Evolutionary conservation across 1,140 invertebrate species (phyloP), one percentile per base, ranked within the genome.

Genomic region (Sitophilus oryzae): DNA sequence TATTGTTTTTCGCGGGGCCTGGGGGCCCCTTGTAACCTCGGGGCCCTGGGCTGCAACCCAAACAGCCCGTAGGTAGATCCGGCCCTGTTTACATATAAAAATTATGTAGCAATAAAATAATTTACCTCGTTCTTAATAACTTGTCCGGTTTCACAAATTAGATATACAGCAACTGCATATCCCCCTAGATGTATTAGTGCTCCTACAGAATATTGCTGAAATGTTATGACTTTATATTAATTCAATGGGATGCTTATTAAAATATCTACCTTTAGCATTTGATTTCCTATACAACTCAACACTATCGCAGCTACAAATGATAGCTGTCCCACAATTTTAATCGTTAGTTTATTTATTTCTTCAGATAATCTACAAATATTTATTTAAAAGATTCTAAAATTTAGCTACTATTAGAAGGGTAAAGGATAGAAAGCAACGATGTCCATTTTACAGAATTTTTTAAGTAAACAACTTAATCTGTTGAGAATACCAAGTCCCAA

Each of bases 141-240:
- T 45, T 52, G 50, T 3, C 50, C 50, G n/a, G 38, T 36, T 37
- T 43, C 35, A 16, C 50, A 52, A 25, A 52, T 35, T 4, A 52
- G 21, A 36, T 30, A 43, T 4, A 52, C 50, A 20, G 50, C 40
- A 16, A 44, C 41, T 3, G 18, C 15, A 35, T 52, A 52, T 1
- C 50, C 50, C 25, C 30, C 25, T 9, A 52, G 34, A 44, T 52
- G 40, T 21, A 52, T 30, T 16, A 44, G 21, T 0, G 50, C 38
- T 10, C 41, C 38, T 4, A 52, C 21, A 10, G 50, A 52, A 21
- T 42, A 52, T 44, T 52, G 35, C 50, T 52, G 25, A 25, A 52
- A 52, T 3, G 1, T n/a, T 40, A 25, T 15, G 20, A 2, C 4
- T 10, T 1, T 30, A 30, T 14, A n/a, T 30, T 14, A 25, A 15